Conservation (phyloP, 2,888 invertebrate species). For the Panzeria rudis region DNA sequence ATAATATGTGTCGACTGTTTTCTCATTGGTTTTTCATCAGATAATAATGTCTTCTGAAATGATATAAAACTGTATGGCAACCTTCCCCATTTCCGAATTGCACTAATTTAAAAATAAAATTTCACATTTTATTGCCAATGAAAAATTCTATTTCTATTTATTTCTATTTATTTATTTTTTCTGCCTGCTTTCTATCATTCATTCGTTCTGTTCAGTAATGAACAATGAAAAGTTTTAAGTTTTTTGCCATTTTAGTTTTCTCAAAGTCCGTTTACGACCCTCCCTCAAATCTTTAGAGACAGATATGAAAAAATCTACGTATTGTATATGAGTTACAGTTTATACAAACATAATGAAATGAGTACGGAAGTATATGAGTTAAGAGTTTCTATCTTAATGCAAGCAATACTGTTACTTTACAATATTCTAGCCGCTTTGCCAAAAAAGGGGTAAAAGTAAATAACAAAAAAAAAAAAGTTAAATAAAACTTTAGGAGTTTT, state of each 20-base stretch:
- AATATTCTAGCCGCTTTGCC: neutral
- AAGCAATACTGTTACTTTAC: slow-evolving; percentile 22
- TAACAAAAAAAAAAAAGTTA: slow-evolving; percentile 26
- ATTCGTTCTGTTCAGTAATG: slow-evolving; percentile 38
- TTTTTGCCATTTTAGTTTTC: slow-evolving; percentile 13
- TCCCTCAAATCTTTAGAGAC: slow-evolving; percentile 27
- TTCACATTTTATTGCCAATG: neutral
- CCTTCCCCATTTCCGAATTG: too few species aligned
- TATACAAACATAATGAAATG: slow-evolving; percentile 31
- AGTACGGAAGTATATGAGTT: slow-evolving; percentile 1
- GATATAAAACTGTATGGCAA: too few species aligned
- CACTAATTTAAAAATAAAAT: neutral
- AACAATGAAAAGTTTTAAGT: slow-evolving; percentile 33
- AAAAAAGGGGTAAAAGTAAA: slow-evolving; percentile 20
- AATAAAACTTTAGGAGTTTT: slow-evolving; percentile 31
- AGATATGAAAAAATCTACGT: neutral
- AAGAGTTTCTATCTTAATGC: slow-evolving; percentile 7
- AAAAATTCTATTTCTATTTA: too few species aligned
- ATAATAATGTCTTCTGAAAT: too few species aligned
- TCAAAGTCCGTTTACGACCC: neutral
- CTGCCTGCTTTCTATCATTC: slow-evolving; percentile 28
- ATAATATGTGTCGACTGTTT: too few species aligned
- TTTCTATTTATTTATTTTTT: neutral
- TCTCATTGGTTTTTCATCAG: too few species aligned
- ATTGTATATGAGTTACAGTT: slow-evolving; percentile 31